Conservation (phyloP, 2,797 vertebrate genomes). For the Vultur gryphus region DNA sequence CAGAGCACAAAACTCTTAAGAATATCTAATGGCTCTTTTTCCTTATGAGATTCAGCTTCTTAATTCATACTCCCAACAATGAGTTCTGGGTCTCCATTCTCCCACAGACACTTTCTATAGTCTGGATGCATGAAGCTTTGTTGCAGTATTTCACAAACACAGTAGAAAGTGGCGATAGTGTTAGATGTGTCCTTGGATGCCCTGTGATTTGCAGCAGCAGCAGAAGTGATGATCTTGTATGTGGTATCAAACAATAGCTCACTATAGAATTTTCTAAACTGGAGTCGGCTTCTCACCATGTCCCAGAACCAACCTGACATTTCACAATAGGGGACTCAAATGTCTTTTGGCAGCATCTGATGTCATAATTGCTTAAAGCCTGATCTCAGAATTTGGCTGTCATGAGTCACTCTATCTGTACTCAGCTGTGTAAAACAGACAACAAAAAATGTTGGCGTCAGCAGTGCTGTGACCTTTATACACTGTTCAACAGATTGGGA, state of each 20-base stretch:
- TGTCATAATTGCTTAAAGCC: conserved; percentile 32
- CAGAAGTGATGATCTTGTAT: not conserved
- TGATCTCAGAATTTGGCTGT: conserved; percentile 43
- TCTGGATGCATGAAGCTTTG: not conserved
- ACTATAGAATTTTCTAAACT: conserved; percentile 37
- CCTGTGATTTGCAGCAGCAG: conserved; percentile 25
- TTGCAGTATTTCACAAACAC: conserved; percentile 18
- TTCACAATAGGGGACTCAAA: conserved; percentile 58
- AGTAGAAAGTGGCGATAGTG: not conserved
- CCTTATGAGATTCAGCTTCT: not conserved
- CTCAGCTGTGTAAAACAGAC: conserved; percentile 10
- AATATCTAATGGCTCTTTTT: not conserved
- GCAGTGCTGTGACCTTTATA: conserved; percentile 26
- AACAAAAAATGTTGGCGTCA: not conserved
- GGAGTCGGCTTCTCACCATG: conserved; percentile 3
- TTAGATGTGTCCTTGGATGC: not conserved
- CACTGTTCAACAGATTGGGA: not conserved
- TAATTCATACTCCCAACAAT: not conserved
- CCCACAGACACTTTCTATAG: not conserved
- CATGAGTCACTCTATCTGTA: not conserved
- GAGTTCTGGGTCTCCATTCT: not conserved
- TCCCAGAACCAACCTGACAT: conserved; percentile 48
- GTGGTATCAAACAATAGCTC: conserved; percentile 19
- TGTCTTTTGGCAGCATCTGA: conserved; percentile 41
- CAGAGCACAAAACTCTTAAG: not conserved